phyloP scores from a whole-genome alignment of 2,797 vertebrate species.

The Kryptolebias ocellatus region DNA sequence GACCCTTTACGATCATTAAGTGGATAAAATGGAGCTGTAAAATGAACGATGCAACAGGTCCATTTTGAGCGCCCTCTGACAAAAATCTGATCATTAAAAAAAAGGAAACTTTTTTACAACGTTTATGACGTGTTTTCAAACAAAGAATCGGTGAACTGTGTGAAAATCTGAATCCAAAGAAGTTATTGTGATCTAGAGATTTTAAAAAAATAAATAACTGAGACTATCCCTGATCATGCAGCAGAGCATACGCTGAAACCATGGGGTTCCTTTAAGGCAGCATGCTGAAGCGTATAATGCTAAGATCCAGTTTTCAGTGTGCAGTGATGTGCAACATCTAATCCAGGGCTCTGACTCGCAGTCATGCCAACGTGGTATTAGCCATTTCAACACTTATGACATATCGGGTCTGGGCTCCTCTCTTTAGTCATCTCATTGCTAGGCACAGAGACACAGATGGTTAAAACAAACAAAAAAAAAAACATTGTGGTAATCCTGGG shows the following conservation, averaged over 20 bases:
- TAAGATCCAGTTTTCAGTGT: conserved; percentile 14
- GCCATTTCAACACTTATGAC: conserved; percentile 71
- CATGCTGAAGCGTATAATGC: background rate
- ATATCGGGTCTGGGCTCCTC: conserved; percentile 58
- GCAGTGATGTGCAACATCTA: conserved; percentile 14
- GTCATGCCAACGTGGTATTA: conserved; percentile 42
- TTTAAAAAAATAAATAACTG: too few relatives aligned
- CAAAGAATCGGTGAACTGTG: too few relatives aligned
- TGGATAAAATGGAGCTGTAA: too few relatives aligned
- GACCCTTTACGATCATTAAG: too few relatives aligned
- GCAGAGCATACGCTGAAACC: background rate
- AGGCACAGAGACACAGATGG: conserved; percentile 56
- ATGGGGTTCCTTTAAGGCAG: background rate
- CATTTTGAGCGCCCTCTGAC: too few relatives aligned
- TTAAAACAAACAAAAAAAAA: conserved; percentile 59
- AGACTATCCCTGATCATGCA: too few relatives aligned
- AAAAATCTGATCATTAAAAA: too few relatives aligned
- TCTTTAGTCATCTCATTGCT: conserved; percentile 52
- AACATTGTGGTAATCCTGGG: conserved; percentile 55
- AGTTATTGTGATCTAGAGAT: too few relatives aligned
- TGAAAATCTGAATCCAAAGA: too few relatives aligned
- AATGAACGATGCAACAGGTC: too few relatives aligned
- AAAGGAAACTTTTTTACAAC: too few relatives aligned
- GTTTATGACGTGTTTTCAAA: too few relatives aligned
- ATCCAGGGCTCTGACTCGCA: conserved; percentile 30